Evolutionary conservation across 2,888 invertebrate species (phyloP).

Genomic region (Agrotis clavis): DNA sequence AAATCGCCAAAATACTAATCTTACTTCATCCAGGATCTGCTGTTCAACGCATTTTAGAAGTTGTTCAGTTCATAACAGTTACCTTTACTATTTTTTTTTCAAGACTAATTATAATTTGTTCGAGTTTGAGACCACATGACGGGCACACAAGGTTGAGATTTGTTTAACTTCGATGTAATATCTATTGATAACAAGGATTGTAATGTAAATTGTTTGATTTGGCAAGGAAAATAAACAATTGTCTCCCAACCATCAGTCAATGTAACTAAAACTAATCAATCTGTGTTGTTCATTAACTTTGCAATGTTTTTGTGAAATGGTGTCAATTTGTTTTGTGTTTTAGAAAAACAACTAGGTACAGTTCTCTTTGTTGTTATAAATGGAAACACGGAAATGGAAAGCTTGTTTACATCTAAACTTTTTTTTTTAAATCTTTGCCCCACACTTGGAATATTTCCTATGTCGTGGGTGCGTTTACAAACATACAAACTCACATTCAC

Average conservation of each 20-base stretch:
- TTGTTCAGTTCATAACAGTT: background rate
- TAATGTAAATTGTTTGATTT: constrained; percentile 17
- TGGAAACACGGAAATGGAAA: background rate
- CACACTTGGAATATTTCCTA: no score
- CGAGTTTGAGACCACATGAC: background rate
- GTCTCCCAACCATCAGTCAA: constrained; percentile 27
- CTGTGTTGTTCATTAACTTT: constrained; percentile 1
- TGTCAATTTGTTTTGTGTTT: background rate
- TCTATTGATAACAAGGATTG: no score
- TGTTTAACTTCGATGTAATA: no score
- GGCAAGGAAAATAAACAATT: constrained; percentile 22
- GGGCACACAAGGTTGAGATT: no score
- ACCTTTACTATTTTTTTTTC: background rate
- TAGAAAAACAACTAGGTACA: background rate
- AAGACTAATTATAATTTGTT: background rate
- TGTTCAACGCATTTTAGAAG: background rate
- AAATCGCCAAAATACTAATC: no score
- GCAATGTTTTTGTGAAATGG: background rate
- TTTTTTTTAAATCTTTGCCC: no score
- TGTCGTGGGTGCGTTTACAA: no score
- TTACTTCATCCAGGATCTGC: background rate
- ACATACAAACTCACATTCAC: no score
- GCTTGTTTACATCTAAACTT: background rate
- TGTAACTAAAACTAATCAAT: constrained; percentile 25
- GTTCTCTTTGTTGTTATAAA: background rate